Conservation (phyloP, 2,888 invertebrate species). For the Parasteatoda lunata region DNA sequence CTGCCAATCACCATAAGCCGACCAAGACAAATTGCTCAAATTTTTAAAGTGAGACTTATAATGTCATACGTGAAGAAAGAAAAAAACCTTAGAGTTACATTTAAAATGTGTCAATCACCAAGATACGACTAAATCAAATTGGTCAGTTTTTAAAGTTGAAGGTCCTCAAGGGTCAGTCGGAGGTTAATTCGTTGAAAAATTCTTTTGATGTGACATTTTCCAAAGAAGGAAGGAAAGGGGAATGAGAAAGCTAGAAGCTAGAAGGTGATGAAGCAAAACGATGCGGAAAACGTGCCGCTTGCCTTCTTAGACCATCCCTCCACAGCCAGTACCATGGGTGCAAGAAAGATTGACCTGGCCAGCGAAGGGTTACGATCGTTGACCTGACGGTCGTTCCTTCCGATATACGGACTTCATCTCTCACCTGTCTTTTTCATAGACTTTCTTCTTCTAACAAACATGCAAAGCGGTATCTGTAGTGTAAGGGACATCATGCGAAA, state of each 20-base stretch:
- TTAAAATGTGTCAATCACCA: neutral
- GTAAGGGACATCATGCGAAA: neutral
- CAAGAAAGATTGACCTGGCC: constrained; percentile 67
- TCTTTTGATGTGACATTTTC: constrained; percentile 28
- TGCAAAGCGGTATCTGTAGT: constrained; percentile 15
- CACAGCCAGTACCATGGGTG: constrained; percentile 45
- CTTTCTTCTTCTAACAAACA: constrained; percentile 10
- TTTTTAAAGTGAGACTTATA: too few relatives aligned
- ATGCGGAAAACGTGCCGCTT: constrained; percentile 66
- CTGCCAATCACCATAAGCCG: too few relatives aligned
- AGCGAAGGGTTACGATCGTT: constrained; percentile 69
- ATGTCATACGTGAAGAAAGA: too few relatives aligned
- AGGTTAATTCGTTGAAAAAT: constrained; percentile 31
- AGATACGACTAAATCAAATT: neutral
- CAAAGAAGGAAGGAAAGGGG: constrained; percentile 33
- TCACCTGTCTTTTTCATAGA: constrained; percentile 30
- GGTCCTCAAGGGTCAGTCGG: constrained; percentile 35
- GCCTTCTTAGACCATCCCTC: constrained; percentile 53
- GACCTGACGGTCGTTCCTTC: constrained; percentile 52
- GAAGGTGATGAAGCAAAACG: constrained; percentile 66
- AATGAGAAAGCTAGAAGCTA: constrained; percentile 13
- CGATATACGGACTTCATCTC: constrained; percentile 23
- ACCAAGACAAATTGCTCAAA: too few relatives aligned
- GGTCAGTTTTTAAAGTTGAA: constrained; percentile 32
- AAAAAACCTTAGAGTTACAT: too few relatives aligned